Evolutionary conservation across 1,140 invertebrate species (phyloP), one percentile per base, ranked within the genome.

Genomic region (Propsilocerus akamusi): DNA sequence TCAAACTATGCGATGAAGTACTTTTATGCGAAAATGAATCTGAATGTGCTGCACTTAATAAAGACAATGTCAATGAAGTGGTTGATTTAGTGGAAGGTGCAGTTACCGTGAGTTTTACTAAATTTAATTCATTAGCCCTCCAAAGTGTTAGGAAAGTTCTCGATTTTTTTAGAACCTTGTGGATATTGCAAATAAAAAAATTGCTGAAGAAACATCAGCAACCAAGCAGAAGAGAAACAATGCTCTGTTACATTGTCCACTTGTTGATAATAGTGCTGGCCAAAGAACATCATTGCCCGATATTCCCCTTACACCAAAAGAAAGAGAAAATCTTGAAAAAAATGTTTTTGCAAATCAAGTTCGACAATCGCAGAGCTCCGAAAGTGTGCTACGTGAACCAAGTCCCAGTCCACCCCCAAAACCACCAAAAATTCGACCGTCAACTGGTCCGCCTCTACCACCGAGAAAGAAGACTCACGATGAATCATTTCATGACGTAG

Each of bases 1-100:
- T 96, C 53, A 81, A 85, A 58, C 75, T 93, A 50, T 90, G 90
- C 64, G 90, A 96, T 66, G 83, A 90, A 63, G 83, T 87, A 32
- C 68, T 93, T 54, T 69, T 92, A 4, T 59, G 57, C 53, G 60
- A 63, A 52, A 75, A 80, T 55, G 78, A 78, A 25, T 75, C 81
- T 32, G 75, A 80, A 54, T 76, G 72, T 46, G 66, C 71, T 49
- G 71, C 73, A 32, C 59, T 83, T 55, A 73, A 79, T 58, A 74
- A 72, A 25, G 78, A 83, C 52, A 82, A 84, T 64, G 86, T 91
- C 22, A 75, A 75, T 25, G 77, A 85, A 52, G 77, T 89, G 28
- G 80, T 91, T 46, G 75, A 78, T 53, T 72, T 81, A 48, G 75
- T 91, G 1, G 82, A 83, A 56, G 75, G 84, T 46, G 82, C 86